Evolutionary conservation across 2,113 vertebrate species (phyloP).

Genomic region (Myxocyprinus asiaticus): DNA sequence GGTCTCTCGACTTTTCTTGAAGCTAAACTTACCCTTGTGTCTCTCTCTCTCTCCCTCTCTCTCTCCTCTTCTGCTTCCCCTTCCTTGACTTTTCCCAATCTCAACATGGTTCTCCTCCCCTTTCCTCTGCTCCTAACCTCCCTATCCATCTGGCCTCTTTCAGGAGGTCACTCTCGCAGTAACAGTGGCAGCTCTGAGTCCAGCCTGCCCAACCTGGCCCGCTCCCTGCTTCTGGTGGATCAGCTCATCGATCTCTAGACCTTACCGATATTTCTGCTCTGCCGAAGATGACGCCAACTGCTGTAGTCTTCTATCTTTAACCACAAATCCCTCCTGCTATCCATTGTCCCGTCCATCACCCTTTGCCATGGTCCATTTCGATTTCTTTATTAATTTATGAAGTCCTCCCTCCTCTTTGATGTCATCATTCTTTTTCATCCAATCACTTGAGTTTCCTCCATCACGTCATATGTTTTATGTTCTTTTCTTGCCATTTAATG

Average conservation of each 20-base stretch:
- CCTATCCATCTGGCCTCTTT: constrained; percentile 32
- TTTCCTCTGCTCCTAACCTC: constrained; percentile 29
- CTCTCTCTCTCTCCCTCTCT: constrained; percentile 15
- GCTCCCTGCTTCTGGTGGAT: constrained; percentile 99
- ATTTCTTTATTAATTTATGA: background rate
- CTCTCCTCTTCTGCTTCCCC: constrained; percentile 45
- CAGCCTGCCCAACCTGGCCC: constrained; percentile 98
- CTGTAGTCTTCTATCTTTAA: constrained; percentile 18
- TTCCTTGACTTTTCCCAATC: constrained; percentile 36
- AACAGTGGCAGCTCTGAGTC: constrained; percentile 98
- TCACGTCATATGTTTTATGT: background rate
- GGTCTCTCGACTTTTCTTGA: constrained; percentile 32
- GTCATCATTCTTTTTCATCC: background rate
- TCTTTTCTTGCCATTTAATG: background rate
- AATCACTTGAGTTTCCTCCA: background rate
- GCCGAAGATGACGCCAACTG: constrained; percentile 17
- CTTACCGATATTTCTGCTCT: constrained; percentile 43
- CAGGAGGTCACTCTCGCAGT: constrained; percentile 98
- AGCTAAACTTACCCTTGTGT: constrained; percentile 15
- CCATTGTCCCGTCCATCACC: background rate
- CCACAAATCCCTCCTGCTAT: background rate
- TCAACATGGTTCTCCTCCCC: constrained; percentile 37
- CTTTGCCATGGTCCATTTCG: background rate
- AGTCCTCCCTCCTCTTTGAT: background rate
- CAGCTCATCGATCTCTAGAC: constrained; percentile 99